Base-by-base conservation (phyloP, 53 echinoderm and acorn worm genomes). In the Temnopleurus reevesii region DNA sequence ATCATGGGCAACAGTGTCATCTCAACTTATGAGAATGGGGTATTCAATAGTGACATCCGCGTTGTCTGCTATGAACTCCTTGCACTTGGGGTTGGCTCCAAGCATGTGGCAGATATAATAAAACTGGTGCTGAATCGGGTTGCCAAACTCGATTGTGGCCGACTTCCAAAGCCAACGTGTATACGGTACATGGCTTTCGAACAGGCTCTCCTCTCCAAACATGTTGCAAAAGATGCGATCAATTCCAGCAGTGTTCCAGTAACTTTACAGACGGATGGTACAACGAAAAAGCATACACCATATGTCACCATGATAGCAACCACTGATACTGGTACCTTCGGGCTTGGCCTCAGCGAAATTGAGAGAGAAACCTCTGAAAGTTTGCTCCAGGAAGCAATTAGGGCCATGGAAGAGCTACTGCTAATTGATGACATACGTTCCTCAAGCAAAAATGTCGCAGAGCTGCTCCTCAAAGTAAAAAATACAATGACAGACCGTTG, bases 401-500 rank as follows among this genome's bases (percentile, higher is more conserved):
- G 31, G 17, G 83, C 92, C 6, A 51, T 92, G 59, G 13, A 76
- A 44, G 77, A 90, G 53, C 45, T 91, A 12, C 38, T 45, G 6
- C 5, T 4, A 30, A 23, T 83, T 41, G 59, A 83, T 5, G 26
- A 60, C 31, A 23, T 57, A 15, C 33, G 3, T 21, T 31, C 64
- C 7, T 77, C 76, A 53, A 29, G 79, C 18, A 53, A 81, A 0
- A n/a, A 27, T 26, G 59, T 55, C 0, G 59, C 56, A 12, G n/a
- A 77, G 53, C 57, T 95, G 2, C 55, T 93, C 4, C 8, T 29
- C 1, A 95, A 91, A 89, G 81, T 93, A 24, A 95, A 92, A 33
- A 95, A 93, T 34, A 93, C 93, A 25, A 95, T 93, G 95, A 95
- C 93, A 12, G 91, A 95, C 59, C 25, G 93, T 9, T 93, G 91